phyloP scores from a whole-genome alignment of 2,797 vertebrate genomes.

The Sebastes miniatus region DNA sequence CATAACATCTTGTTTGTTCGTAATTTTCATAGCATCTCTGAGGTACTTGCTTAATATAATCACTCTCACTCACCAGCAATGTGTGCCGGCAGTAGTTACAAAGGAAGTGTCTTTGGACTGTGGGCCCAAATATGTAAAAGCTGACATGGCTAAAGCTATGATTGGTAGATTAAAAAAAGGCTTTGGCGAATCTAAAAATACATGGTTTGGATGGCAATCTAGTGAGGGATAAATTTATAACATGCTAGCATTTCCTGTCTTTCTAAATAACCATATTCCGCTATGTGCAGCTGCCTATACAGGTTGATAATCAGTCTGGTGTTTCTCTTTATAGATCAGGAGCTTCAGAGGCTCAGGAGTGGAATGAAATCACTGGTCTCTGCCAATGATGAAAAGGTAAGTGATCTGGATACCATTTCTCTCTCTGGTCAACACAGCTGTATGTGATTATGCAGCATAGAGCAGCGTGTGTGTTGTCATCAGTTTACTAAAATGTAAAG shows the following conservation, averaged over 20 bases:
- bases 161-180: conserved; percentile 23
- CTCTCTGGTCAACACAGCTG: conserved; percentile 30
- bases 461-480: conserved; percentile 4
- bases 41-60: conserved; percentile 5
- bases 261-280: background rate
- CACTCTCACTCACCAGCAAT: conserved; percentile 5
- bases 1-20: background rate
- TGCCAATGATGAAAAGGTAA: conserved; percentile 95
- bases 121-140: conserved; percentile 3
- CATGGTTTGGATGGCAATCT: conserved; percentile 8
- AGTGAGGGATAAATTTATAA: conserved; percentile 11
- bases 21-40: conserved; percentile 7
- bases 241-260: background rate
- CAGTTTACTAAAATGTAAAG: conserved; percentile 9
- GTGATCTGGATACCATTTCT: conserved; percentile 19
- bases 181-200: conserved; percentile 34
- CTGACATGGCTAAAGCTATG: conserved; percentile 14
- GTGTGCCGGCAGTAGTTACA: conserved; percentile 1
- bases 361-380: conserved; percentile 90
- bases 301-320: conserved; percentile 23
- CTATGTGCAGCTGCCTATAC: background rate
- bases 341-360: conserved; percentile 88
- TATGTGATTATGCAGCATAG: background rate
- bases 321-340: conserved; percentile 86
- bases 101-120: background rate